Base-by-base conservation (phyloP, 1,140 invertebrate species). In the Magallana angulata region DNA sequence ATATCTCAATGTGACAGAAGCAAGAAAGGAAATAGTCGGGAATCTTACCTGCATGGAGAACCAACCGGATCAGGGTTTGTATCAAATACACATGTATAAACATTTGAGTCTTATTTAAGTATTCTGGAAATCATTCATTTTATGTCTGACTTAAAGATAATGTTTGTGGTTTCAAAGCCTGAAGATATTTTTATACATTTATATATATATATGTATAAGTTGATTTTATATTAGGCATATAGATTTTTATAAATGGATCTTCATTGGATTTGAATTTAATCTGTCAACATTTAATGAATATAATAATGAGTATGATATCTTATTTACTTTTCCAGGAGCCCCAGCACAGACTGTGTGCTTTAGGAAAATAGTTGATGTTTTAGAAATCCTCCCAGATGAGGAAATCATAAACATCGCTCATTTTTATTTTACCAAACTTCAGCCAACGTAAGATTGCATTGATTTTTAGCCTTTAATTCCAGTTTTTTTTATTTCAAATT, bases 11-110 rank as follows among this genome's bases (percentile, higher is more conserved):
- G 18, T 84, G 7, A 80, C 84, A 60, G 60, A 57, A 30, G 82
- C 71, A 24, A 16, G 86, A 68, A 62, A 82, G 48, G 82, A 85
- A 30, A 89, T 89, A 58, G 30, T 57, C n/a, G 83, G 64, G 16
- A 89, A 89, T 81, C 59, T 89, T 1, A 89, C 88, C n/a, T 87
- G 85, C 57, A 89, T 89, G 88, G 24, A 82, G 18, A 87, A 87
- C 56, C 85, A 89, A 87, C 86, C 88, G 56, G 71, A 87, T 12
- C 36, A 89, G 68, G 83, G 88, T 89, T 58, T 8, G 9, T 16
- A 48, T 48, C 5, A 4, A 48, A 4, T 48, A 64, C 14, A 12
- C 12, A 64, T 64, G 1, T 64, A 64, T 14, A 64, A 1, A n/a
- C 1, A 24, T 24, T 1, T 24, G 24, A 24, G 24, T 24, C 0